A percentile compares a stretch with the other conserved stretches of the same genome.
These are phyloP conservation scores for Agrilus planipennis DNA, from an alignment of 1,140 invertebrate genomes.

Conservation along the genomic window DNA sequence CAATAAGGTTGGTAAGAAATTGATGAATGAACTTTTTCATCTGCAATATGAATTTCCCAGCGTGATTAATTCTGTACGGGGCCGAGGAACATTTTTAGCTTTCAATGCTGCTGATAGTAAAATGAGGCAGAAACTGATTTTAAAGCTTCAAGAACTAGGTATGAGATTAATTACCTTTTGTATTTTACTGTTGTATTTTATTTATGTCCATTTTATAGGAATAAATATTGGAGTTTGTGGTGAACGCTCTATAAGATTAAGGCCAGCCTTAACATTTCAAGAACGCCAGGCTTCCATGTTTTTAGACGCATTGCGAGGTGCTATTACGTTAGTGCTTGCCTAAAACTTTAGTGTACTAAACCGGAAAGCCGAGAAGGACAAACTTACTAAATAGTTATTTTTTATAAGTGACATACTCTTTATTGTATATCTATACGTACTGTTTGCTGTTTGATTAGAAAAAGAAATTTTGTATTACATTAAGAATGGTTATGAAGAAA, in stretches of 20 bases:
- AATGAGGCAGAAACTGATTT: constrained; percentile 66
- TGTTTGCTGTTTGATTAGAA: no score
- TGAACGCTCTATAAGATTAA: constrained; percentile 62
- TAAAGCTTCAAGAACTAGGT: constrained; percentile 67
- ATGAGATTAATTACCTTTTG: constrained; percentile 3
- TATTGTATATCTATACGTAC: no score
- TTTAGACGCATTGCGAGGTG: constrained; percentile 66
- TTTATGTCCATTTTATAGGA: constrained; percentile 43
- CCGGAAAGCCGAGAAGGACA: no score
- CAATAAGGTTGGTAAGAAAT: constrained; percentile 58
- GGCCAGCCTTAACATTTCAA: constrained; percentile 84
- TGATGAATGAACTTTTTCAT: constrained; percentile 56
- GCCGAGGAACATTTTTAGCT: constrained; percentile 87
- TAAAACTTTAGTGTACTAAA: no score
- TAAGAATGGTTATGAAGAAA: no score
- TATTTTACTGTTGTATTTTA: constrained; percentile 5
- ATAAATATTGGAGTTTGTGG: constrained; percentile 86
- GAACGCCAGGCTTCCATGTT: constrained; percentile 86
- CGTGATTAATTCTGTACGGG: constrained; percentile 68
- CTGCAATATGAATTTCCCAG: constrained; percentile 63
- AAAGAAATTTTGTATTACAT: no score
- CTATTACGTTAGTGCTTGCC: no score
- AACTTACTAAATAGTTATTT: no score
- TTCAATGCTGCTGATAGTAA: constrained; percentile 58
- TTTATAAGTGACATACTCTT: no score